These are phyloP conservation scores for Montipora capitata DNA, from an alignment of 92 coral and sea anemone species.

Conservation along the genomic window DNA sequence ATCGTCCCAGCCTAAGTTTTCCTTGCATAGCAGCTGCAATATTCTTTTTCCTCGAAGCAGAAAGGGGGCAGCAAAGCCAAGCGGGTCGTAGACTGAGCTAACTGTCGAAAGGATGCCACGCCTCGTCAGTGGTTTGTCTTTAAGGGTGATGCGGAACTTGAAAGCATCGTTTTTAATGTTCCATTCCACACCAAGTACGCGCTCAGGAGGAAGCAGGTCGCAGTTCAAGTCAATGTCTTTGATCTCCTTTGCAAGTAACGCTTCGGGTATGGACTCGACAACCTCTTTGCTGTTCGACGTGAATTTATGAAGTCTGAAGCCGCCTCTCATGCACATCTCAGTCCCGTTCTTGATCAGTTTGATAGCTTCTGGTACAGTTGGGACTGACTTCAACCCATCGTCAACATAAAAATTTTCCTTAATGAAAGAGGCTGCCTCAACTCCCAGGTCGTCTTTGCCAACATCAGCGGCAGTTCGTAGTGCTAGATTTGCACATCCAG, in stretches of 20 bases:
- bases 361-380: too few species aligned
- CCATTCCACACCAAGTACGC: constrained; percentile 61
- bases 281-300: too few species aligned
- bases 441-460: neutral
- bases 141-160: constrained; percentile 42
- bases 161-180: constrained; percentile 48
- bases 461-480: constrained; percentile 45
- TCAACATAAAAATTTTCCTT: too few species aligned
- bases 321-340: too few species aligned
- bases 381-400: too few species aligned
- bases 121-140: constrained; percentile 52
- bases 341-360: too few species aligned
- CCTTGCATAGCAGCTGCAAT: constrained; percentile 53
- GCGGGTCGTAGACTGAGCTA: constrained; percentile 53
- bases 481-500: constrained; percentile 56
- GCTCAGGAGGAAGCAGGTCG: constrained; percentile 41
- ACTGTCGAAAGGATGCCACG: constrained; percentile 65
- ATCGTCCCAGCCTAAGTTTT: too few species aligned
- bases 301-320: too few species aligned
- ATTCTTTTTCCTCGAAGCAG: constrained; percentile 59
- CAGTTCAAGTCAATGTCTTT: too few species aligned
- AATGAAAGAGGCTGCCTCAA: constrained; percentile 29
- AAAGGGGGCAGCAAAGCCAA: constrained; percentile 60
- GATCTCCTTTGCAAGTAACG: too few species aligned
- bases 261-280: too few species aligned